Evolutionary conservation across 2,797 vertebrate genomes (phyloP).

Genomic region (Pteropus rufus): DNA sequence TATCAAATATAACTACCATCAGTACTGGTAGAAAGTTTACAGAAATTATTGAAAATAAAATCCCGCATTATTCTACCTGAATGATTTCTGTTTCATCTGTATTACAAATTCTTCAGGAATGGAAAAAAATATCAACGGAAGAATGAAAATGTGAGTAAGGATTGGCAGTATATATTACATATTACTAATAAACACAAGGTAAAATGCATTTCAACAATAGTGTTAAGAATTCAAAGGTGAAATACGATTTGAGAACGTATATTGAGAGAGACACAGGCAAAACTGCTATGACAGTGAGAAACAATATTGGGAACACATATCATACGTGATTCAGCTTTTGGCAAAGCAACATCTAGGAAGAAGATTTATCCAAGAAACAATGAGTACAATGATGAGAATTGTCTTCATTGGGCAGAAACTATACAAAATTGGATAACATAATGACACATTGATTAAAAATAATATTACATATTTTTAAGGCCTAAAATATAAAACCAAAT

Average conservation of each 20-base stretch:
- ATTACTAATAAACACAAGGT: background rate
- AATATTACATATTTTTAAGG: background rate
- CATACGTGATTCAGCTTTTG: background rate
- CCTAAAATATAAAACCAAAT: background rate
- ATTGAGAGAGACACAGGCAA: background rate
- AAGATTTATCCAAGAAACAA: background rate
- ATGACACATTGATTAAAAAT: background rate
- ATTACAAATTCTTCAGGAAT: background rate
- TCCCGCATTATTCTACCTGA: background rate
- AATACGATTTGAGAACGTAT: background rate
- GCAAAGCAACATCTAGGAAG: background rate
- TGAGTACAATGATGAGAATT: background rate
- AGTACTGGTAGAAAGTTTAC: background rate
- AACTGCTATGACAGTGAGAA: background rate
- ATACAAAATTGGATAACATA: background rate
- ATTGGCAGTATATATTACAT: background rate
- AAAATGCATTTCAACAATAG: background rate
- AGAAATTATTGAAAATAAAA: background rate
- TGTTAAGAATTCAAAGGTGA: slow-evolving; percentile 1
- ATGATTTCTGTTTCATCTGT: background rate
- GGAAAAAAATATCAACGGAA: background rate
- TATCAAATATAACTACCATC: background rate
- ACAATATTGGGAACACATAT: background rate
- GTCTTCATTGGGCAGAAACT: background rate
- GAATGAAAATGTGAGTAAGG: background rate